Base-by-base conservation (phyloP, 2,113 vertebrate genomes). In the Podarcis muralis region DNA sequence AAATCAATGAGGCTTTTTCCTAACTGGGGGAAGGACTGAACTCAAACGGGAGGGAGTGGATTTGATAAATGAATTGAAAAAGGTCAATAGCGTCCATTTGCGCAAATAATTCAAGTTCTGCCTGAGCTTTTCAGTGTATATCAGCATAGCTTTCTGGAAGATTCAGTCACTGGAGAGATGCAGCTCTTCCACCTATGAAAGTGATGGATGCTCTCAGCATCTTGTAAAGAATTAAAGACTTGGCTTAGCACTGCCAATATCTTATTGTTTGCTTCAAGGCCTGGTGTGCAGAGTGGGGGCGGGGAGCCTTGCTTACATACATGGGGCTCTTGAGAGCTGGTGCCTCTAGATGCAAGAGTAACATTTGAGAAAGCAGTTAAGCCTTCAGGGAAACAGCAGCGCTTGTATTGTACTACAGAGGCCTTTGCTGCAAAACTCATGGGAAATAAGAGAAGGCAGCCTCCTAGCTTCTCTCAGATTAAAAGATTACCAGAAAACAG, bases 201-300 rank as follows among this genome's bases (percentile, higher is more conserved):
- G 68, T 81, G 68, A 6, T 69, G 9, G 35, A 87, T 65, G 4
- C 12, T 83, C 90, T 90, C 59, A 69, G 22, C 82, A 88, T 79
- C 30, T 40, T 72, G 16, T 69, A 78, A 76, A 88, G 85, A 92
- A 92, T 86, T 0, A 91, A 92, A 89, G 84, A 0, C 40, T 71
- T 90, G 32, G 2, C 78, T 35, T 88, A 4, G 2, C 84, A 62
- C 5, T 15, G 16, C 57, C 9, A 66, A 25, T 3, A 22, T 84
- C 94, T 90, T 89, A 13, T 22, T 85, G 89, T 62, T 8, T 91
- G n/a, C 77, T 65, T 90, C 76, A 23, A 48, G 59, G 62, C 37
- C 57, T 23, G 57, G 32, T 22, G 43, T 48, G 76, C 4, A 9
- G 40, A 43, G 43, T 23, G 25, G 5, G 53, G n/a, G 12, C 22